phyloP scores from a whole-genome alignment of 2,888 invertebrate genomes.

The Fragum sueziense region DNA sequence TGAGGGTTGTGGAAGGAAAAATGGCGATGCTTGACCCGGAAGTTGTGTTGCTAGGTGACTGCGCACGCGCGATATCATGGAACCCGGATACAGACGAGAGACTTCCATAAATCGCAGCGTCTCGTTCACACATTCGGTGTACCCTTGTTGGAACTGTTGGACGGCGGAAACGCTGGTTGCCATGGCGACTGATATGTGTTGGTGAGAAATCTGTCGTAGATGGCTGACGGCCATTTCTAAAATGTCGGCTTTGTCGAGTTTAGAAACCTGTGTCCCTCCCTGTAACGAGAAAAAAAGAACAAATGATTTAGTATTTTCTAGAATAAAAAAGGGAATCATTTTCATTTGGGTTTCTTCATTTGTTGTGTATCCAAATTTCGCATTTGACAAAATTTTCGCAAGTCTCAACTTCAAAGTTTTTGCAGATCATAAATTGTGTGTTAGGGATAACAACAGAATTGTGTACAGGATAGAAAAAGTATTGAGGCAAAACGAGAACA shows the following conservation, averaged over 20 bases:
- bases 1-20: neutral
- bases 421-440: too few species aligned
- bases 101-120: constrained; percentile 54
- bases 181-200: constrained; percentile 57
- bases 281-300: constrained; percentile 17
- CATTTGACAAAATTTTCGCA: too few species aligned
- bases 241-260: constrained; percentile 61
- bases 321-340: too few species aligned
- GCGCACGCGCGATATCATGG: constrained; percentile 39
- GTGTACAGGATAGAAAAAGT: too few species aligned
- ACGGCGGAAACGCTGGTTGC: constrained; percentile 50
- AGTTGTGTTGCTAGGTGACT: constrained; percentile 17
- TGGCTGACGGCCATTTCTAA: constrained; percentile 60
- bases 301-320: too few species aligned
- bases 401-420: too few species aligned
- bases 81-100: constrained; percentile 42
- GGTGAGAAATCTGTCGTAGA: constrained; percentile 55
- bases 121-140: constrained; percentile 54
- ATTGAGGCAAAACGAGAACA: too few species aligned
- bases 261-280: constrained; percentile 59
- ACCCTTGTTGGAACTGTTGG: constrained; percentile 54
- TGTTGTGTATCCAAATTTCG: too few species aligned
- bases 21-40: neutral
- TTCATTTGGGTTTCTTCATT: too few species aligned
- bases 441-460: too few species aligned